A percentile compares a stretch with the other conserved stretches of the same genome.
phyloP scores from a whole-genome alignment of 1,140 invertebrate species.

The Anastrepha obliqua region DNA sequence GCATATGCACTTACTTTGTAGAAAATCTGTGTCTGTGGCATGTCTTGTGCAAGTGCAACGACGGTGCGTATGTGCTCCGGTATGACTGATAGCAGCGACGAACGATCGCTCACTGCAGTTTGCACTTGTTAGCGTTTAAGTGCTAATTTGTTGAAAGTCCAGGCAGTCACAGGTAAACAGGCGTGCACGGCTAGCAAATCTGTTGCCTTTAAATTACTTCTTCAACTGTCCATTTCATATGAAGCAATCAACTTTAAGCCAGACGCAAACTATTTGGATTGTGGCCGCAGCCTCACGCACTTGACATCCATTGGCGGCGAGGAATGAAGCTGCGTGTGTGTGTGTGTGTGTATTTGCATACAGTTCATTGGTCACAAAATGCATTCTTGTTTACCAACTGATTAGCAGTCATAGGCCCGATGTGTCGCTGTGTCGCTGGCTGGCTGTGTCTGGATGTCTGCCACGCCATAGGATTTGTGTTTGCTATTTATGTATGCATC shows the following conservation, averaged over 20 bases:
- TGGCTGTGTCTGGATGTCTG: neutral
- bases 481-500: neutral
- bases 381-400: constrained; percentile 2
- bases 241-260: neutral
- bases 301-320: neutral
- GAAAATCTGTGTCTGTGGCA: neutral
- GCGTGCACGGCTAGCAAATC: neutral
- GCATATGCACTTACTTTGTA: neutral
- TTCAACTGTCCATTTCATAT: constrained; percentile 26
- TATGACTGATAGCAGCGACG: neutral
- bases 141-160: constrained; percentile 42
- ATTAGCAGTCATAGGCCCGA: neutral
- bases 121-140: constrained; percentile 41
- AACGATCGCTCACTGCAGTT: neutral
- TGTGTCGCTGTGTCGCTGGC: no score
- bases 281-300: constrained; percentile 39
- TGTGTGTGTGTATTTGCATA: neutral
- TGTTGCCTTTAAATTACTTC: constrained; percentile 2
- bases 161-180: constrained; percentile 1
- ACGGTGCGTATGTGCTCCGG: constrained; percentile 3
- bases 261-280: neutral
- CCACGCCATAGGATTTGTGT: neutral
- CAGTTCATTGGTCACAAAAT: constrained; percentile 10
- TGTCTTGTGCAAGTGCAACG: neutral
- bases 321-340: neutral